These are phyloP conservation scores for Zosterops hypoxanthus DNA, from an alignment of 2,113 vertebrate species.

Conservation along the genomic window DNA sequence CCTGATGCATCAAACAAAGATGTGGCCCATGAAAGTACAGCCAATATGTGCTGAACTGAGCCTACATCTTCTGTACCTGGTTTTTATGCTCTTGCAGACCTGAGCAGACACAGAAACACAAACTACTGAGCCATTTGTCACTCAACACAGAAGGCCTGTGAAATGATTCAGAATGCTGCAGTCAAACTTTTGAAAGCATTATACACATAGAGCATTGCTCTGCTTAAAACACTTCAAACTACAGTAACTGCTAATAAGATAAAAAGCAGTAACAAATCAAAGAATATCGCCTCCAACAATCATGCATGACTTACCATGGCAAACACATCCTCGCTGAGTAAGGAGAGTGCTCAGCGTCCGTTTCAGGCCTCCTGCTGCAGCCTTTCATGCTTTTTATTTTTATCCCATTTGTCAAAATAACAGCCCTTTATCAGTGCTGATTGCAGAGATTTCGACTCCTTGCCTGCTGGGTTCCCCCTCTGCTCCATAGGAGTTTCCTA, in stretches of 20 bases:
- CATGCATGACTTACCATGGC: background rate
- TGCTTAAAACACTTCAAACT: background rate
- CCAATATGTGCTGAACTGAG: background rate
- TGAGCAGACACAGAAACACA: background rate
- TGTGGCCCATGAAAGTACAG: background rate
- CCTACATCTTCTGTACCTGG: background rate
- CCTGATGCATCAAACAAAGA: background rate
- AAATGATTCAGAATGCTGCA: background rate
- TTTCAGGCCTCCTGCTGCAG: background rate
- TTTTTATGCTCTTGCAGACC: background rate
- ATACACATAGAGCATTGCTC: background rate
- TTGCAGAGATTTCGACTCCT: conserved; percentile 31
- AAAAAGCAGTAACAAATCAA: conserved; percentile 28
- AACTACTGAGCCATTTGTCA: background rate
- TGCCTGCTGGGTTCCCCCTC: background rate
- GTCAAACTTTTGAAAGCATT: background rate
- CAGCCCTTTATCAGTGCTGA: conserved; percentile 34
- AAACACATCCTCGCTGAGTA: background rate
- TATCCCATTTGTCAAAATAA: conserved; percentile 49
- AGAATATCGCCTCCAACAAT: background rate
- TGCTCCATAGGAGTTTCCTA: background rate
- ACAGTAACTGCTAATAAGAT: background rate
- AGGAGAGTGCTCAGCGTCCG: background rate
- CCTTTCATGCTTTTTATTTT: conserved; percentile 44
- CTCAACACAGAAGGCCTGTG: background rate